Base-by-base conservation (phyloP, 1,140 invertebrate species). In the Lanistes nyassanus region DNA sequence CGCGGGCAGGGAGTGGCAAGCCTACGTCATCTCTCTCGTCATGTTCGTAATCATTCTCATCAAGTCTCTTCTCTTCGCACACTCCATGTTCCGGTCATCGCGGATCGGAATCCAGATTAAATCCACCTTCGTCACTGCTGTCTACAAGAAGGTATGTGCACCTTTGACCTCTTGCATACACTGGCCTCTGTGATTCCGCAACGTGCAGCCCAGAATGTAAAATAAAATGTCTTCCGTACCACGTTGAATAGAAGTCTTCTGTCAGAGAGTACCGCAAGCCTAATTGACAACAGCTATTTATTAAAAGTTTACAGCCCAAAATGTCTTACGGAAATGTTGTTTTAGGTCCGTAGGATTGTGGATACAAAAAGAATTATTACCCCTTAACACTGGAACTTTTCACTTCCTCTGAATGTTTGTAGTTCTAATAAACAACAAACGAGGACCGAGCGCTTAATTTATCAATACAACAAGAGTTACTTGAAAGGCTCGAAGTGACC, bases 101-200 rank as follows among this genome's bases (percentile, higher is more conserved):
- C 62, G 74, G 0, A 51, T 75, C 51, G 78, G 75, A 26, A 80
- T 80, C 62, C 21, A 69, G 3, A 70, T 80, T 31, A 73, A 76
- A 60, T 65, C 72, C 31, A 58, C 68, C 51, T 76, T 80, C 3
- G 67, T 80, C 23, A 37, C 66, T 1, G 78, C 76, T 29, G 68
- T 80, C 31, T 80, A 77, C 69, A 76, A 75, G 37, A 80, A 80
- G 78, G 78, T 80, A 76, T 36, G 16, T 21, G 13, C 26, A 67
- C 11, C 42, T 39, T 6, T 34, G 5, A 56, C 55, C 26, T n/a
- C n/a, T n/a, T n/a, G n/a, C n/a, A n/a, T n/a, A n/a, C n/a, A n/a
- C n/a, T n/a, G n/a, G n/a, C n/a, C n/a, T n/a, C n/a, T n/a, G n/a
- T n/a, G n/a, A n/a, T n/a, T n/a, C n/a, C n/a, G n/a, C n/a, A n/a